Evolutionary conservation across 2,113 vertebrate species (phyloP).

Genomic region (Lethenteron camtschaticum): DNA sequence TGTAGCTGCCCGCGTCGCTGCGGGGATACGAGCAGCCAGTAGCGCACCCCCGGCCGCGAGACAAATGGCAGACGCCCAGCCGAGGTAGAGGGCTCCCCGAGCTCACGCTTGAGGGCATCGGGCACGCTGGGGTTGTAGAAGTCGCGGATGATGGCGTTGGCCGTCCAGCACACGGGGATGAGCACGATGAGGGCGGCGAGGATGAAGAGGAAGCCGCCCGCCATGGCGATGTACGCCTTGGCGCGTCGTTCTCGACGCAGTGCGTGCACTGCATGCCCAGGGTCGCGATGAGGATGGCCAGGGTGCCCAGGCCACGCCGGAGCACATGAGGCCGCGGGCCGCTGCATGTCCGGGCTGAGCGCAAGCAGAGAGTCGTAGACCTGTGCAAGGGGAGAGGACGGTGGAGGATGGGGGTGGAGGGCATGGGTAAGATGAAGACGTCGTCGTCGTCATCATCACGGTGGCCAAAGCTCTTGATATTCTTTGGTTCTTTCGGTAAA

Average conservation of each 20-base stretch:
- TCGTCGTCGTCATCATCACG: no score
- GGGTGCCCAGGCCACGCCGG: conserved; percentile 42
- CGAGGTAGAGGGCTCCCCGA: conserved; percentile 37
- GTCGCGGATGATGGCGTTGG: conserved; percentile 42
- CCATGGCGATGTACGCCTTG: conserved; percentile 40
- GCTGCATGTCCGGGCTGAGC: conserved; percentile 49
- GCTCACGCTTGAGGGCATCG: conserved; percentile 36
- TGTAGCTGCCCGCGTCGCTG: conserved; percentile 2
- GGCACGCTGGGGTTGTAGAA: conserved; percentile 40
- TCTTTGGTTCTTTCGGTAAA: no score
- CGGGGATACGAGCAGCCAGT: conserved; percentile 33
- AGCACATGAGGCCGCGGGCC: conserved; percentile 58
- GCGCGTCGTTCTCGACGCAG: conserved; percentile 28
- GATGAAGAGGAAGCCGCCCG: conserved; percentile 42
- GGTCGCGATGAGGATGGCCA: conserved; percentile 42
- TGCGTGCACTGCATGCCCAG: conserved; percentile 56
- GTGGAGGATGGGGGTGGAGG: no score
- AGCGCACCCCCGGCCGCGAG: conserved; percentile 33
- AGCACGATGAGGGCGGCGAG: conserved; percentile 7
- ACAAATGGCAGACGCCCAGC: conserved; percentile 30
- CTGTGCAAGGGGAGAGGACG: not conserved
- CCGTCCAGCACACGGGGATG: conserved; percentile 33
- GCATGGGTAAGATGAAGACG: no score
- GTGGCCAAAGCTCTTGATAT: no score
- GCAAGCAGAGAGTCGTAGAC: conserved; percentile 64